Conservation (phyloP, 2,797 vertebrate species). For the Anguilla pacifica region DNA sequence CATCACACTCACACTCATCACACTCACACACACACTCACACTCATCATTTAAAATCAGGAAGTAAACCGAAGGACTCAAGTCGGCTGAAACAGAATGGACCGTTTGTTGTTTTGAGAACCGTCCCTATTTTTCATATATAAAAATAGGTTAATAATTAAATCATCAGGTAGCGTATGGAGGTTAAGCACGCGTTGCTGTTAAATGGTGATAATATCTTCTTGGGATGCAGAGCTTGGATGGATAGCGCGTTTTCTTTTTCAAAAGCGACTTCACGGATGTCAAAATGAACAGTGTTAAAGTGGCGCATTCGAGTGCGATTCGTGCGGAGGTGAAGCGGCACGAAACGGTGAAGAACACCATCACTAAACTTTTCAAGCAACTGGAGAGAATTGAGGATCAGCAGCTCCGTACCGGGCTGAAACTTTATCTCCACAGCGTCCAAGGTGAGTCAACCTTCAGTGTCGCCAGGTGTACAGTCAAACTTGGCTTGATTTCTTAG, state of each 20-base stretch:
- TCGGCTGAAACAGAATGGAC: conserved; percentile 67
- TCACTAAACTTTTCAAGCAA: conserved; percentile 78
- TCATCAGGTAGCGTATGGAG: background rate
- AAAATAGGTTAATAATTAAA: background rate
- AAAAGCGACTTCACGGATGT: conserved; percentile 47
- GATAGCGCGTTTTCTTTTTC: conserved; percentile 60
- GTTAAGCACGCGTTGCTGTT: conserved; percentile 21
- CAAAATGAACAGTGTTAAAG: conserved; percentile 75
- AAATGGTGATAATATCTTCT: background rate
- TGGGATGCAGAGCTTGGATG: conserved; percentile 60
- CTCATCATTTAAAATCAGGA: conserved; percentile 69
- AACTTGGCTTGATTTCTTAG: background rate
- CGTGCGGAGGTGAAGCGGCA: conserved; percentile 83
- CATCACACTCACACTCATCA: too few species aligned
- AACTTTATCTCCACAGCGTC: conserved; percentile 76
- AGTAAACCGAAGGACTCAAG: conserved; percentile 66
- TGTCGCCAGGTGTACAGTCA: background rate
- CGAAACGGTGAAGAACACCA: conserved; percentile 74
- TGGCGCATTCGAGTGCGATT: conserved; percentile 70
- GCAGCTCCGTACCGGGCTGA: conserved; percentile 76
- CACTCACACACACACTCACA: background rate
- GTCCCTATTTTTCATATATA: background rate
- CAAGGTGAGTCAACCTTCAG: conserved; percentile 72
- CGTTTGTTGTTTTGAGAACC: background rate
- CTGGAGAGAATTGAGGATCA: conserved; percentile 75